Percentiles rank a stretch among this genome's conserved stretches.
These are phyloP conservation scores for Amblyornis subalaris DNA, from an alignment of 2,113 vertebrate species.

Conservation along the genomic window DNA sequence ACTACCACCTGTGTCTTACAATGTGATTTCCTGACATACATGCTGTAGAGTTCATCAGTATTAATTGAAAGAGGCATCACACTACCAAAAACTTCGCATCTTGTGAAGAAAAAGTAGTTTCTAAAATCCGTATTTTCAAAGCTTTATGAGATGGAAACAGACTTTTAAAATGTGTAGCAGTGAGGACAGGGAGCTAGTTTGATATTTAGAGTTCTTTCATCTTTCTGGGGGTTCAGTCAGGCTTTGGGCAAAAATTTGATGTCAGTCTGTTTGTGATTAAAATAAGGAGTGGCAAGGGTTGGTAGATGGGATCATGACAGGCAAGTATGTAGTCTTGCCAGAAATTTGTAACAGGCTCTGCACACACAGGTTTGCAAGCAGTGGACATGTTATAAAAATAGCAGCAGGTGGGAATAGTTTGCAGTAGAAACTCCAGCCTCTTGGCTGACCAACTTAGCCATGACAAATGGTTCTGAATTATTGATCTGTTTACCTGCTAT, in stretches of 20 bases:
- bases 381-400: not conserved
- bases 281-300: not conserved
- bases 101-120: not conserved
- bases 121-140: not conserved
- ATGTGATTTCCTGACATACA: not conserved
- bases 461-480: not conserved
- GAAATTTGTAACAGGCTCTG: not conserved
- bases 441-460: not conserved
- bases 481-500: not conserved
- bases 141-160: not conserved
- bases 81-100: not conserved
- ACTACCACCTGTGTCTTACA: not conserved
- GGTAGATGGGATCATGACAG: fast-evolving
- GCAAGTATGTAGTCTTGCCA: not conserved
- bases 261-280: not conserved
- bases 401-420: not conserved
- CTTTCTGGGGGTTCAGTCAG: not conserved
- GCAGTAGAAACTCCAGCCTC: not conserved
- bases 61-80: not conserved
- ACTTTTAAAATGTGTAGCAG: not conserved
- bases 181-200: not conserved
- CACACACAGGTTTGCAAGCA: not conserved
- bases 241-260: not conserved
- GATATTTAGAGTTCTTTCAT: not conserved
- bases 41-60: not conserved